Conservation (phyloP, 2,113 vertebrate genomes). For the Actinemys pallida region DNA sequence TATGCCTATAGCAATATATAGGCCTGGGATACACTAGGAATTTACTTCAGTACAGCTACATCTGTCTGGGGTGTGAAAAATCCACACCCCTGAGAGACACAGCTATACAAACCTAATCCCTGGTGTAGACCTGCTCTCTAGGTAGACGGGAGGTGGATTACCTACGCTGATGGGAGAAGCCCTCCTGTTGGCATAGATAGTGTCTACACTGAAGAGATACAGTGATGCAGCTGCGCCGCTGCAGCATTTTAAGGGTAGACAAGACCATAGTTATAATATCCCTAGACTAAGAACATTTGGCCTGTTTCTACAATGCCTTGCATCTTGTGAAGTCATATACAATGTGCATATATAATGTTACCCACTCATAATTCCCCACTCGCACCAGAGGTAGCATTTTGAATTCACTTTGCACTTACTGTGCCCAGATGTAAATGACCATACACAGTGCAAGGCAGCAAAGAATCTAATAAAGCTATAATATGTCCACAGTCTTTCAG, state of each 20-base stretch:
- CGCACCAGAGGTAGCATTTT: neutral
- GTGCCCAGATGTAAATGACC: neutral
- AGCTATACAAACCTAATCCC: neutral
- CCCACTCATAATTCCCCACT: neutral
- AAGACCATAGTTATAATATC: neutral
- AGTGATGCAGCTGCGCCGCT: neutral
- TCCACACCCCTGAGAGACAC: neutral
- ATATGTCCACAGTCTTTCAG: neutral
- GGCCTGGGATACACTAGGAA: neutral
- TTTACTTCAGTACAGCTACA: neutral
- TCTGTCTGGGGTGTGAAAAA: neutral
- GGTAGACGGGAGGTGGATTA: neutral
- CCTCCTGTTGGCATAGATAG: neutral
- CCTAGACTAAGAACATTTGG: neutral
- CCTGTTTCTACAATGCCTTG: neutral
- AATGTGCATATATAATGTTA: neutral
- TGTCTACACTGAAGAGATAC: neutral
- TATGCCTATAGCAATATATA: rapidly evolving
- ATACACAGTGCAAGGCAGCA: neutral
- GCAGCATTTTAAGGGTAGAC: neutral
- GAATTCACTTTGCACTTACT: neutral
- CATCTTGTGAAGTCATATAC: neutral
- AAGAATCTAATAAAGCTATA: neutral
- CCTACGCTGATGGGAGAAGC: neutral
- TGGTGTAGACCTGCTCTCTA: neutral